Base-by-base conservation (phyloP, 2,113 vertebrate species). In the Archilochus colubris region DNA sequence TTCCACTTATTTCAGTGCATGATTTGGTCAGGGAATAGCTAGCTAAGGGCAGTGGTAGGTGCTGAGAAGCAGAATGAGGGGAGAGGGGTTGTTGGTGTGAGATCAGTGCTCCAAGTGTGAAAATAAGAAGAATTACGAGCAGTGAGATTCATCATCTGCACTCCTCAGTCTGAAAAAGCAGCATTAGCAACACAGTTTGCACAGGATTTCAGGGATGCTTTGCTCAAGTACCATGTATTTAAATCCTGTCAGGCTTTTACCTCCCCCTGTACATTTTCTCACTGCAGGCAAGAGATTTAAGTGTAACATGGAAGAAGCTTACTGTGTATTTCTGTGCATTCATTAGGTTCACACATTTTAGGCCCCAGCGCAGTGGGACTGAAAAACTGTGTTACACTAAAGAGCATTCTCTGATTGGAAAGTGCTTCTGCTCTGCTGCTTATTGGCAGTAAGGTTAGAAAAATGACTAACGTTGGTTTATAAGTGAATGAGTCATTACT, bases 121-220 rank as follows among this genome's bases (percentile, higher is more conserved):
- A 91, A 94, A 68, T 69, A 63, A 85, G 48, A 78, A 80, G 11
- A 80, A 44, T 73, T 75, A 40, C 5, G 5, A 92, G 68, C 57
- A 30, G 83, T 10, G 24, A 91, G 36, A n/a, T 68, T 50, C 48
- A 69, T 89, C 54, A 53, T 25, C 67, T 2, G 7, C 8, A 48
- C 59, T 82, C 75, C 38, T 44, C 76, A 85, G 51, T 88, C 82
- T 57, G 87, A 74, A 91, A 91, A 95, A 91, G 85, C 59, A 54
- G 75, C 79, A 86, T 94, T 86, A 91, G 46, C 64, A 83, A 84
- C 79, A 77, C 61, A 78, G 77, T 93, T 92, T 93, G 77, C 79
- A 46, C 68, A 90, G 82, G 89, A 88, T 88, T 90, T 93, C 72
- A 75, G 44, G 57, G 44, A 36, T 88, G 72, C 66, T 84, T 86